Conservation (phyloP, 2,888 invertebrate species). For the Dorcus parallelipipedus region DNA sequence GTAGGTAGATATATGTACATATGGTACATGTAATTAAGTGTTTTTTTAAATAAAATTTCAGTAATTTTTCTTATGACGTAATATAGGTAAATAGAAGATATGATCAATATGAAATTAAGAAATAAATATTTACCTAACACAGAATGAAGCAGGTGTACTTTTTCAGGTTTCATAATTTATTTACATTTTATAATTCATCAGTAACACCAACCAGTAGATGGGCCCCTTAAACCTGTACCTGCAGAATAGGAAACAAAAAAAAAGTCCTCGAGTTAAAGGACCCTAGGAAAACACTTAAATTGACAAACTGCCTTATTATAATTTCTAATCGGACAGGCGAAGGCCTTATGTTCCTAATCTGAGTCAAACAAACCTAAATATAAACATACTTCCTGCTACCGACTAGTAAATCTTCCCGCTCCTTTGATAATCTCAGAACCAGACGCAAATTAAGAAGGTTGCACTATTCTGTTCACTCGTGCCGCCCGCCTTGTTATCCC, state of each 20-base stretch:
- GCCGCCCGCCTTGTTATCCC: constrained; percentile 16
- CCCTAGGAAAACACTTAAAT: constrained; percentile 35
- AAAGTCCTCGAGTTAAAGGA: background rate
- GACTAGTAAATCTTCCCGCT: constrained; percentile 21
- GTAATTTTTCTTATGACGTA: no score
- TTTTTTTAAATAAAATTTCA: no score
- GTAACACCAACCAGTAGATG: no score
- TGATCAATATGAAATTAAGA: no score
- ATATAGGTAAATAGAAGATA: no score
- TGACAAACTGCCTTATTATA: constrained; percentile 48
- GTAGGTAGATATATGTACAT: no score
- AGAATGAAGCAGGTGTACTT: no score
- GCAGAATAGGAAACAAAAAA: constrained; percentile 1
- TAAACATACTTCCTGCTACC: constrained; percentile 40
- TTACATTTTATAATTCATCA: no score
- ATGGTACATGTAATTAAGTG: no score
- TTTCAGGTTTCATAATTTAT: no score
- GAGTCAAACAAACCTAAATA: constrained; percentile 34
- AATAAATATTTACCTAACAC: no score
- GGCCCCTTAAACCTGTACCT: constrained; percentile 7
- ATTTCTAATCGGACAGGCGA: constrained; percentile 41
- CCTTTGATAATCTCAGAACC: constrained; percentile 34
- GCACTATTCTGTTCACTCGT: constrained; percentile 20
- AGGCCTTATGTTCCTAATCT: constrained; percentile 28
- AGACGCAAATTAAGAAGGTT: constrained; percentile 37